These are phyloP conservation scores for Nebria brevicollis DNA, from an alignment of 2,888 invertebrate genomes.

Conservation along the genomic window DNA sequence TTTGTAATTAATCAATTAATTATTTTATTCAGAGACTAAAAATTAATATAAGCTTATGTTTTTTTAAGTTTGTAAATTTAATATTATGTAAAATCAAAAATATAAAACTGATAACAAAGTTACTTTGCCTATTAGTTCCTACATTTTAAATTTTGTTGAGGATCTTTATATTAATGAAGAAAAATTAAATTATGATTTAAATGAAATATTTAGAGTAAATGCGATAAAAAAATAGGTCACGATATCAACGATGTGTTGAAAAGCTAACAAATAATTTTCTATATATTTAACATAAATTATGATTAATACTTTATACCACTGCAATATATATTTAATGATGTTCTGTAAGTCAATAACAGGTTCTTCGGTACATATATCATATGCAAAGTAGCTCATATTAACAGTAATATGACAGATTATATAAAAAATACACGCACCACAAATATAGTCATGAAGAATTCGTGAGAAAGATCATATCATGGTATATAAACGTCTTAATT, in stretches of 20 bases:
- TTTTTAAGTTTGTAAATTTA: too few relatives aligned
- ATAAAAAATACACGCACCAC: conserved; percentile 21
- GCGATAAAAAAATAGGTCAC: neutral
- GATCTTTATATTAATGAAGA: too few relatives aligned
- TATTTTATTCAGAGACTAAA: too few relatives aligned
- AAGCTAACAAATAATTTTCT: neutral
- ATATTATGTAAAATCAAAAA: too few relatives aligned
- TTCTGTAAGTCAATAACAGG: neutral
- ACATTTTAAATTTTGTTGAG: too few relatives aligned
- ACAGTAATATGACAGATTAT: conserved; percentile 38
- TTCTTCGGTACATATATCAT: conserved; percentile 21
- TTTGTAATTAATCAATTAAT: too few relatives aligned
- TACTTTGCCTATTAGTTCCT: too few relatives aligned
- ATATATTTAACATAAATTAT: neutral
- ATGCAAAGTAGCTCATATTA: conserved; percentile 37
- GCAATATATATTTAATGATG: neutral
- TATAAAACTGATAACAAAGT: too few relatives aligned
- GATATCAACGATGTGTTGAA: neutral
- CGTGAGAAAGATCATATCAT: conserved; percentile 45
- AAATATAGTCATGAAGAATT: conserved; percentile 18
- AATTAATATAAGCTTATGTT: too few relatives aligned
- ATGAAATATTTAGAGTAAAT: neutral
- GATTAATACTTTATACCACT: neutral
- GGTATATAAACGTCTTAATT: conserved; percentile 37
- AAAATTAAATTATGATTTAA: too few relatives aligned